Evolutionary conservation across 2,888 invertebrate species (phyloP), one percentile per base, ranked within the genome.

Genomic region (Furcula furcula): DNA sequence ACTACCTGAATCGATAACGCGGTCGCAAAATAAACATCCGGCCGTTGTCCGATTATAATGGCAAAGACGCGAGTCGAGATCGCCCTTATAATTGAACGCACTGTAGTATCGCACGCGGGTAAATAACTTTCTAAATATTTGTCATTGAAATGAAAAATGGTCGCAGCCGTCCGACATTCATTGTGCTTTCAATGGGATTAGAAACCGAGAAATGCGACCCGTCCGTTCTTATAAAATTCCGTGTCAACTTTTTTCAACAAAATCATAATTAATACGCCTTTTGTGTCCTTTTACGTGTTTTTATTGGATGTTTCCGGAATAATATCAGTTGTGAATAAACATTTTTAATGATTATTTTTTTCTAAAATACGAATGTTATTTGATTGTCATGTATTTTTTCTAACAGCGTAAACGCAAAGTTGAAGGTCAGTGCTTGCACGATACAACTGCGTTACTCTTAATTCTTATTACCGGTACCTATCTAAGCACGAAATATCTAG

Each of bases 41-140:
- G 62, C 58, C 63, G 66, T 60, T 65, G 70, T 66, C 54, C 65
- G 63, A 63, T 62, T 59, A 80, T 75, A 83, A 84, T 72, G 72
- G 65, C 62, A 46, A 51, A 64, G 61, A 65, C 54, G 64, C 60
- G 69, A 65, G 53, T 68, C 53, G 56, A 63, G 60, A 68, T 71
- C 68, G 64, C 65, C 74, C 76, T 74, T 75, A 73, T 81, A 79
- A 86, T 85, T 77, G 82, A 76, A 65, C 65, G 51, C 64, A 65
- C 61, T 70, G 70, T 67, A 65, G 66, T 75, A 68, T 73, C 73
- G 67, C 73, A 76, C 77, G 70, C 72, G 73, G 71, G 81, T 77
- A 83, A 85, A 87, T 84, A 85, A 76, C 84, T 83, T 86, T 87
- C 86, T 78, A 83, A 87, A 87, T 85, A 86, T 87, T 87, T 86